These are phyloP conservation scores for Folsomia manolachei DNA, from an alignment of 2,888 invertebrate genomes.

Conservation along the genomic window DNA sequence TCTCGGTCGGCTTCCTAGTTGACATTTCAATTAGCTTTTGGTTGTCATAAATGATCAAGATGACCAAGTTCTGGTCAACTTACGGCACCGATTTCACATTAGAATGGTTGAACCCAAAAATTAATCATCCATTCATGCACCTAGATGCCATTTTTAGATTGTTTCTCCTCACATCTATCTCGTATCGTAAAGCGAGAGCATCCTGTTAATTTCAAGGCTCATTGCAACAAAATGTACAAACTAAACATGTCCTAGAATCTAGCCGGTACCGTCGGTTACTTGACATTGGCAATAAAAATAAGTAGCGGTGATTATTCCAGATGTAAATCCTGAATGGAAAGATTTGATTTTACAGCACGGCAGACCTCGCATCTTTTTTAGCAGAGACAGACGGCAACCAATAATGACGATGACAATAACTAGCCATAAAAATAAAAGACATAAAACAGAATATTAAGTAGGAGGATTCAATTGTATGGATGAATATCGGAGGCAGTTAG, in stretches of 20 bases:
- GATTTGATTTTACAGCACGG: not conserved
- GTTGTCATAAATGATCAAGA: too few species aligned
- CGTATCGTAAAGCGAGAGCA: too few species aligned
- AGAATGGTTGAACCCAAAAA: too few species aligned
- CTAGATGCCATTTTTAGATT: too few species aligned
- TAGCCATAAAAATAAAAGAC: slow-evolving; percentile 13
- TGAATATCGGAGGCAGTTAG: too few species aligned
- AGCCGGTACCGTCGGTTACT: too few species aligned
- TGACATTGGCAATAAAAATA: slow-evolving; percentile 13
- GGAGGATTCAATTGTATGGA: not conserved
- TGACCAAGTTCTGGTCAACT: too few species aligned
- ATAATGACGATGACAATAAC: slow-evolving; percentile 8
- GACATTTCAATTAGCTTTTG: too few species aligned
- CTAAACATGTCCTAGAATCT: not conserved
- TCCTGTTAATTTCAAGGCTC: slow-evolving; percentile 13
- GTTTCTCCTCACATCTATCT: too few species aligned
- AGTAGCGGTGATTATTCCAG: not conserved
- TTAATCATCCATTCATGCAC: too few species aligned
- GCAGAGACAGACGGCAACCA: slow-evolving; percentile 3
- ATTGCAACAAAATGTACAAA: slow-evolving; percentile 8
- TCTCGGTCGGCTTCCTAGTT: too few species aligned
- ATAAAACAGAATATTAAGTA: slow-evolving; percentile 21
- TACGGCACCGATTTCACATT: too few species aligned
- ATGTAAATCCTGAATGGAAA: not conserved
- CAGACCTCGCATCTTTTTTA: slow-evolving; percentile 3